These are phyloP conservation scores for Petrocephalus schoutedeni DNA, from an alignment of 2,797 vertebrate genomes.

Conservation along the genomic window DNA sequence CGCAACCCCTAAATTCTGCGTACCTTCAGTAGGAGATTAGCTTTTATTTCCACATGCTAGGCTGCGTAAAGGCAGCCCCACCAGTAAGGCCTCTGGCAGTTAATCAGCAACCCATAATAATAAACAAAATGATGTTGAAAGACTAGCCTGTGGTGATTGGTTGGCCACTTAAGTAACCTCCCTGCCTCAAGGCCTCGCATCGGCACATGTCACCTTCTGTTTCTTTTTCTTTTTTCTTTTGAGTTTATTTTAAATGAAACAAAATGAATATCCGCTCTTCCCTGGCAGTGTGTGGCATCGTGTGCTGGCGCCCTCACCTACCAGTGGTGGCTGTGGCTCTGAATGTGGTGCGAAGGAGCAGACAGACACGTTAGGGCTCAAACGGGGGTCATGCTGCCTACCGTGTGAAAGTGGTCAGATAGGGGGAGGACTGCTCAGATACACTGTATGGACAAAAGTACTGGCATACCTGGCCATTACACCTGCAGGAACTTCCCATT, in stretches of 20 bases:
- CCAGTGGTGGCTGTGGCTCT: background rate
- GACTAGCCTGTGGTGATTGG: background rate
- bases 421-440: background rate
- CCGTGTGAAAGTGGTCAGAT: background rate
- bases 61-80: background rate
- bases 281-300: background rate
- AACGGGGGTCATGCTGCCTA: background rate
- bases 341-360: background rate
- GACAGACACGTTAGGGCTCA: background rate
- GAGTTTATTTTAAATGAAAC: background rate
- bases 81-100: background rate
- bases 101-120: background rate
- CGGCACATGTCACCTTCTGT: background rate
- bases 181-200: background rate
- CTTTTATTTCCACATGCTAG: background rate
- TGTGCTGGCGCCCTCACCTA: background rate
- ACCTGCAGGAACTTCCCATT: background rate
- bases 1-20: background rate
- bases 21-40: background rate
- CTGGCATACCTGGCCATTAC: background rate
- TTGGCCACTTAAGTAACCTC: background rate
- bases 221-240: background rate
- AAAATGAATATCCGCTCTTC: background rate
- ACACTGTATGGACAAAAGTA: background rate
- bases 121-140: background rate